Evolutionary conservation across 2,113 vertebrate genomes (phyloP).

Genomic region (Apeltes quadracus): DNA sequence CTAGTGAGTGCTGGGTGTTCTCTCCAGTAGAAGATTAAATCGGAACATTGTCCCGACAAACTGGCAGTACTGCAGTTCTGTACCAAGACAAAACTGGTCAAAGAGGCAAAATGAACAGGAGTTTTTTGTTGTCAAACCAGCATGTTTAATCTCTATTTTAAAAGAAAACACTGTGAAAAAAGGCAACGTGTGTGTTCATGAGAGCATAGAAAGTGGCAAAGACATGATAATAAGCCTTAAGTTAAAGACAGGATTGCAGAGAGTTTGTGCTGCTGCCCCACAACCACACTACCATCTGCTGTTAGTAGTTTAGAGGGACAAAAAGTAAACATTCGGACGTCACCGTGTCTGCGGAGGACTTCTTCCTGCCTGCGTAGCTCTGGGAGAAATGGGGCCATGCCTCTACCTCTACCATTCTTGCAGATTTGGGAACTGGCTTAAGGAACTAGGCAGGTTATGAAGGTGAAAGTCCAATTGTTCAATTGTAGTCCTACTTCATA

Average conservation of each 20-base stretch:
- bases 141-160: constrained; percentile 45
- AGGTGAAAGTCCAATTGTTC: constrained; percentile 19
- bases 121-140: constrained; percentile 56
- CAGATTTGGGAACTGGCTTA: constrained; percentile 46
- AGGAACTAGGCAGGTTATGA: constrained; percentile 20
- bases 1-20: constrained; percentile 31
- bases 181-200: constrained; percentile 14
- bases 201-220: constrained; percentile 24
- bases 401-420: constrained; percentile 50
- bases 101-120: constrained; percentile 44
- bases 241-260: constrained; percentile 17
- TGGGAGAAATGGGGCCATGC: constrained; percentile 24
- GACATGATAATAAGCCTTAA: constrained; percentile 4
- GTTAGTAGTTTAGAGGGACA: not conserved
- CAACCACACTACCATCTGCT: constrained; percentile 20
- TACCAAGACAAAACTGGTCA: constrained; percentile 11
- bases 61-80: not conserved
- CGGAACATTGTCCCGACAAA: constrained; percentile 10
- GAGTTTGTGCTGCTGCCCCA: constrained; percentile 20
- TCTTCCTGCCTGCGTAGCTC: constrained; percentile 28
- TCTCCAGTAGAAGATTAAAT: constrained; percentile 19
- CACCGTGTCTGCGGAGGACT: not conserved
- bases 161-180: constrained; percentile 53
- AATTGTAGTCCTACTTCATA: constrained; percentile 11
- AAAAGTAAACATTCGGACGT: constrained; percentile 1